A percentile compares a stretch with the other conserved stretches of the same genome.
Evolutionary conservation across 2,888 invertebrate species (phyloP).

Genomic region (Lepidocyrtoides sp.): DNA sequence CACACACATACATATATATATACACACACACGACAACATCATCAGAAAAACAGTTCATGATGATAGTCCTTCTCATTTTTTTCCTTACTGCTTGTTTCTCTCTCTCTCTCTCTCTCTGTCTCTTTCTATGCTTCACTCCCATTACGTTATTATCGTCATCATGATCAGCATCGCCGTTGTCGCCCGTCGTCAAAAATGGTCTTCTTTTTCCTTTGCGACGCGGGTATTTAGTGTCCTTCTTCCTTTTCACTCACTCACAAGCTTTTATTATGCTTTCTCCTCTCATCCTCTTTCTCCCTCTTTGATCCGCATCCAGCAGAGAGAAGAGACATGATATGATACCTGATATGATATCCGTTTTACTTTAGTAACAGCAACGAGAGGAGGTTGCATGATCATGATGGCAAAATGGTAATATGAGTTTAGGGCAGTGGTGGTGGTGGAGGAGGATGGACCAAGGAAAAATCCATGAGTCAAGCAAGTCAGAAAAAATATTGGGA

Average conservation of each 20-base stretch:
- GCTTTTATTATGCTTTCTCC: constrained; percentile 34
- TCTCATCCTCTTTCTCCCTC: not conserved
- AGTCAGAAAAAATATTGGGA: constrained; percentile 10
- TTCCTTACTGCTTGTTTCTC: not conserved
- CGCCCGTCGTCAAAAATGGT: constrained; percentile 31
- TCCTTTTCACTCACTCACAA: constrained; percentile 21
- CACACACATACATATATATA: not conserved
- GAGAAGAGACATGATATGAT: constrained; percentile 44
- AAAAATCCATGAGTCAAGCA: constrained; percentile 9
- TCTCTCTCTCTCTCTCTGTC: not conserved
- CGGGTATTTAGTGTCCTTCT: constrained; percentile 49
- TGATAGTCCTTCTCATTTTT: constrained; percentile 10
- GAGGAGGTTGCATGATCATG: not conserved
- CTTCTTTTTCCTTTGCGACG: constrained; percentile 22
- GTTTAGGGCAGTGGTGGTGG: not conserved
- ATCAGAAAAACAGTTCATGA: constrained; percentile 33
- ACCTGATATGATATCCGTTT: constrained; percentile 49
- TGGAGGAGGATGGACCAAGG: constrained; percentile 30
- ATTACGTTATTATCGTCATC: constrained; percentile 47
- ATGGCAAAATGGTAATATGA: constrained; percentile 34
- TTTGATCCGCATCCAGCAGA: constrained; percentile 19
- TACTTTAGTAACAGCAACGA: constrained; percentile 10
- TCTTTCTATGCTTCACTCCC: constrained; percentile 18
- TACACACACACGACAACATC: not conserved
- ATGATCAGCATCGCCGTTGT: constrained; percentile 8